Conservation (phyloP, 2,888 invertebrate species). For the Palloptera scutellata region DNA sequence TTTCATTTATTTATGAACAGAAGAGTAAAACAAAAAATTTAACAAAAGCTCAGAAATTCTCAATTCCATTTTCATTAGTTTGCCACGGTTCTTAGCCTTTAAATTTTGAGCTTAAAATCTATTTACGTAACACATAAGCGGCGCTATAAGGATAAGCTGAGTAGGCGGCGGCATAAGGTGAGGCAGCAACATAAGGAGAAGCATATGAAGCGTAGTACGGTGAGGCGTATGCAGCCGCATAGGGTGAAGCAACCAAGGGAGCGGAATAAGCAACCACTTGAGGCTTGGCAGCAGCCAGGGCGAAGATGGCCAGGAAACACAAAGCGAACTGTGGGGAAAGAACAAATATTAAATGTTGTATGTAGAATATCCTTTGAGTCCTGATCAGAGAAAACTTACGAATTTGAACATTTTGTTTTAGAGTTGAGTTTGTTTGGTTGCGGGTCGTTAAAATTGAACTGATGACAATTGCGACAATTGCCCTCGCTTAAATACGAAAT, state of each 20-base stretch:
- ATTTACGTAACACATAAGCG: conserved; percentile 35
- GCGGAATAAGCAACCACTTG: conserved; percentile 42
- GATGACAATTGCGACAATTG: too few species aligned
- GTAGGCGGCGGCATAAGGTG: conserved; percentile 41
- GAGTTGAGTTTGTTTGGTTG: conserved; percentile 8
- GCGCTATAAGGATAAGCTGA: conserved; percentile 37
- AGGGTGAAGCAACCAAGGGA: conserved; percentile 39
- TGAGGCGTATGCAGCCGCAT: conserved; percentile 35
- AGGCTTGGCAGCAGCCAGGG: conserved; percentile 43
- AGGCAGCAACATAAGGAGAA: conserved; percentile 35
- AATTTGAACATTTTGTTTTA: conserved; percentile 39
- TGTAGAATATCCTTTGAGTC: not conserved
- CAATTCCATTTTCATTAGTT: not conserved
- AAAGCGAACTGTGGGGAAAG: conserved; percentile 37
- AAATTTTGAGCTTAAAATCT: conserved; percentile 11
- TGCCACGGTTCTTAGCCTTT: not conserved
- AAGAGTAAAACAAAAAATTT: too few species aligned
- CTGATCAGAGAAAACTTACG: conserved; percentile 34
- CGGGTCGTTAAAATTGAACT: too few species aligned
- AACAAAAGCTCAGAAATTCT: not conserved
- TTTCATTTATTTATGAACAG: too few species aligned
- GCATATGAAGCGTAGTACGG: conserved; percentile 45
- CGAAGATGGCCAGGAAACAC: conserved; percentile 42
- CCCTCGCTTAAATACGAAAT: too few species aligned
- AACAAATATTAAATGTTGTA: conserved; percentile 23